Evolutionary conservation across 2,888 invertebrate species (phyloP).

Genomic region (Ctenicera cuprea): DNA sequence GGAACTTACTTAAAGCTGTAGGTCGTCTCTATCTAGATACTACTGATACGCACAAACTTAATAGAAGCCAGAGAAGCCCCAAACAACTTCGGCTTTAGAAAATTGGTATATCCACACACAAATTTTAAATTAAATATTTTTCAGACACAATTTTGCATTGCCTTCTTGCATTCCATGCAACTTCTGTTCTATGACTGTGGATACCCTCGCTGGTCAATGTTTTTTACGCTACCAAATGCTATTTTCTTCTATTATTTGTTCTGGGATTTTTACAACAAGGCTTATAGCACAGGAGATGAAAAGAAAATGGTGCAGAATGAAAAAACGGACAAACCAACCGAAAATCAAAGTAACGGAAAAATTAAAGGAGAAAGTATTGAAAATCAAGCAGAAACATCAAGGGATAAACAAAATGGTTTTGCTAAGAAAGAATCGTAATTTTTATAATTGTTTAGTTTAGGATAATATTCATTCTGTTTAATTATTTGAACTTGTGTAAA

Average conservation of each 20-base stretch:
- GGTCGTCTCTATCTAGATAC: no score
- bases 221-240: slow-evolving; percentile 91
- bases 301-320: not conserved
- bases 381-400: slow-evolving; percentile 4
- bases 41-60: no score
- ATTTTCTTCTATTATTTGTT: slow-evolving; percentile 95
- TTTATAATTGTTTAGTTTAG: no score
- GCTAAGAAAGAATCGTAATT: slow-evolving; percentile 1
- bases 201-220: slow-evolving; percentile 88
- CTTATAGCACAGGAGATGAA: slow-evolving; percentile 72
- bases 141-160: slow-evolving; percentile 92
- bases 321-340: not conserved
- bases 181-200: slow-evolving; percentile 91
- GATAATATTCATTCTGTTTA: no score
- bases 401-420: not conserved
- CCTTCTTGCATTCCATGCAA: slow-evolving; percentile 90
- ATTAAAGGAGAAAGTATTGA: not conserved
- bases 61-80: no score
- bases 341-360: not conserved
- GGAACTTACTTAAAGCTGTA: no score
- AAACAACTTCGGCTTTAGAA: no score
- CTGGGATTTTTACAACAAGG: slow-evolving; percentile 91
- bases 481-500: no score
- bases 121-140: slow-evolving; percentile 59
- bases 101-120: no score